Percentiles rank a stretch among this genome's conserved stretches.
These are phyloP conservation scores for Parochlus steinenii DNA, from an alignment of 2,888 invertebrate species.

Conservation along the genomic window DNA sequence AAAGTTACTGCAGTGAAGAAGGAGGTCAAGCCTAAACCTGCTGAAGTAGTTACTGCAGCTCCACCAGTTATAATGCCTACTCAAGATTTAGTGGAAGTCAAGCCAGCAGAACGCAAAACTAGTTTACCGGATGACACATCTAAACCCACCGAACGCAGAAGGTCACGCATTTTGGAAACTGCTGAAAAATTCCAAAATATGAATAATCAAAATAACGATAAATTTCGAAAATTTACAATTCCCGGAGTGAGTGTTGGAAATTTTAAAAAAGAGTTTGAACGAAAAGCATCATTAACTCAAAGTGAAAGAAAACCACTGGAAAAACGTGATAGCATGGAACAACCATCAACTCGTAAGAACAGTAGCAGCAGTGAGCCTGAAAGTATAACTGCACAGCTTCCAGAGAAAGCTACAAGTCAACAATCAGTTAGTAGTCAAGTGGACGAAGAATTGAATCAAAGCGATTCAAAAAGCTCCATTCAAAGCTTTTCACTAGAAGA, in stretches of 20 bases:
- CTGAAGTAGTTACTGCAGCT: constrained; percentile 16
- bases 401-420: constrained; percentile 8
- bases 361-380: too few relatives aligned
- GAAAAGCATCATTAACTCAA: constrained; percentile 48
- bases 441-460: constrained; percentile 22
- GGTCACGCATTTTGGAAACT: constrained; percentile 50
- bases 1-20: not conserved
- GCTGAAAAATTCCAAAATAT: constrained; percentile 51
- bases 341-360: not conserved
- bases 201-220: constrained; percentile 29
- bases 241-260: constrained; percentile 71
- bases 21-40: constrained; percentile 10
- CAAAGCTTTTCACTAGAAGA: constrained; percentile 39
- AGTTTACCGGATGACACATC: constrained; percentile 27
- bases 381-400: constrained; percentile 8
- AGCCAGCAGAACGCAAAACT: constrained; percentile 21
- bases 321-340: constrained; percentile 13
- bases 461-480: constrained; percentile 37
- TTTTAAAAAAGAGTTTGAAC: constrained; percentile 72
- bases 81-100: too few relatives aligned
- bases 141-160: constrained; percentile 40
- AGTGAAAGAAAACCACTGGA: constrained; percentile 22
- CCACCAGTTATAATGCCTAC: constrained; percentile 21
- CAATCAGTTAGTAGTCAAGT: constrained; percentile 13
- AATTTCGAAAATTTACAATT: constrained; percentile 66